These are phyloP conservation scores for Procambarus clarkii DNA, from an alignment of 1,140 invertebrate species.

Conservation along the genomic window DNA sequence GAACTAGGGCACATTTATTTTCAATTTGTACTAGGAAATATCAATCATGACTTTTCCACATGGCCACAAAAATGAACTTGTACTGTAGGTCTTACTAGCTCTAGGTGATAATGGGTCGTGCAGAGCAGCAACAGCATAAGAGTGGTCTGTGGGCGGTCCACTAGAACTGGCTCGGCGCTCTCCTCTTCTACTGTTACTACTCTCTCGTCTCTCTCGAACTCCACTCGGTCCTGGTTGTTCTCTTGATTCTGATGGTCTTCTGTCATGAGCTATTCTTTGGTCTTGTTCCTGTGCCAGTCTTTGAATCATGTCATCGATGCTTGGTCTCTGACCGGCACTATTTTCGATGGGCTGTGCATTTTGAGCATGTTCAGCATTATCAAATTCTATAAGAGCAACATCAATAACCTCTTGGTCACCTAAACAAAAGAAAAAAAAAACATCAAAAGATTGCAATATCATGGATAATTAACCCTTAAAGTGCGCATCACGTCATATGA, in stretches of 20 bases:
- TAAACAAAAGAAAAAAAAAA: conserved; percentile 74
- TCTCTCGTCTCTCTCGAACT: conserved; percentile 47
- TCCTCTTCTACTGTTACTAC: conserved; percentile 35
- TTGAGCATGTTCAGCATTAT: neutral
- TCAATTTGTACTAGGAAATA: too few relatives aligned
- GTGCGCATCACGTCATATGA: too few relatives aligned
- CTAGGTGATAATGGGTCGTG: conserved; percentile 63
- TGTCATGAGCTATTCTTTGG: conserved; percentile 71
- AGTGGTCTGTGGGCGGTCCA: conserved; percentile 62
- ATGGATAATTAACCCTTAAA: too few relatives aligned
- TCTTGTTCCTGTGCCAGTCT: conserved; percentile 80
- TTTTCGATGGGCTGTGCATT: conserved; percentile 20
- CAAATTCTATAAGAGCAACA: conserved; percentile 43
- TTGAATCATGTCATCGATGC: conserved; percentile 85
- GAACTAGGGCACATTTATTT: too few relatives aligned
- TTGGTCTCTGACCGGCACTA: conserved; percentile 77
- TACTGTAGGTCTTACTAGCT: conserved; percentile 42
- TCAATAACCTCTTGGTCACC: conserved; percentile 83
- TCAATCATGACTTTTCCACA: too few relatives aligned
- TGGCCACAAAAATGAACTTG: too few relatives aligned
- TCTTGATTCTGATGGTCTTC: conserved; percentile 24
- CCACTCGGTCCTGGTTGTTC: conserved; percentile 60
- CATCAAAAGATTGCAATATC: neutral
- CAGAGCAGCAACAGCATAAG: conserved; percentile 67
- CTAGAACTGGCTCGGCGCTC: conserved; percentile 50